Percentiles rank a stretch among this genome's conserved stretches.
phyloP scores from a whole-genome alignment of 2,888 invertebrate species.

The Chaitophorus viminalis region DNA sequence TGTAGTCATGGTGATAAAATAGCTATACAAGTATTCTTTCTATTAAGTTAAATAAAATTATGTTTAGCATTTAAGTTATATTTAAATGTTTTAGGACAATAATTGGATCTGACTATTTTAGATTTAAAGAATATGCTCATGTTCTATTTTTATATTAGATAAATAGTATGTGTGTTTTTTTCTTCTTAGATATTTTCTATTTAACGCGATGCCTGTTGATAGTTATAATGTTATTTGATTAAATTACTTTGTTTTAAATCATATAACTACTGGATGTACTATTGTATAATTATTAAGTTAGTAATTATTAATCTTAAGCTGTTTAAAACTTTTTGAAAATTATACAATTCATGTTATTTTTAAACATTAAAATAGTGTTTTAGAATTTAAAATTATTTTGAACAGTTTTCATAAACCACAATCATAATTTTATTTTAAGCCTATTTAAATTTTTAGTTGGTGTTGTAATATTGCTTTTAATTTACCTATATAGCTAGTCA shows the following conservation, averaged over 20 bases:
- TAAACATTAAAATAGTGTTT: neutral
- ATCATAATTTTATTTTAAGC: no score
- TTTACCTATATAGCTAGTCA: no score
- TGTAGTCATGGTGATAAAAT: conserved; percentile 26
- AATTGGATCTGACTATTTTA: conserved; percentile 55
- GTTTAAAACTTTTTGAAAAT: conserved; percentile 24
- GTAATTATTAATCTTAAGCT: conserved; percentile 26
- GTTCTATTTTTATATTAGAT: conserved; percentile 31
- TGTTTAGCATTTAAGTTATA: conserved; percentile 34
- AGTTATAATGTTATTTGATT: conserved; percentile 12
- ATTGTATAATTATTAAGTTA: conserved; percentile 22
- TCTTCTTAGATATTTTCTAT: conserved; percentile 2
- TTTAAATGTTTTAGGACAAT: conserved; percentile 51
- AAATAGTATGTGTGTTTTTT: neutral
- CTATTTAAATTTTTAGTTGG: no score
- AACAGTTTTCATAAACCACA: neutral
- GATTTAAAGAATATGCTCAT: conserved; percentile 38
- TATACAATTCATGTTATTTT: conserved; percentile 1
- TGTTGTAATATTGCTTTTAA: no score
- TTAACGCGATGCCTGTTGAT: conserved; percentile 6
- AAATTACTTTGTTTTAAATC: neutral
- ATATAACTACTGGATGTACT: neutral
- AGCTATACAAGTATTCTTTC: conserved; percentile 38
- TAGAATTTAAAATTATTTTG: neutral
- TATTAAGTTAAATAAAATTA: neutral